These are phyloP conservation scores for Montipora cactus DNA, from an alignment of 64 coral and sea anemone species.

Conservation along the genomic window DNA sequence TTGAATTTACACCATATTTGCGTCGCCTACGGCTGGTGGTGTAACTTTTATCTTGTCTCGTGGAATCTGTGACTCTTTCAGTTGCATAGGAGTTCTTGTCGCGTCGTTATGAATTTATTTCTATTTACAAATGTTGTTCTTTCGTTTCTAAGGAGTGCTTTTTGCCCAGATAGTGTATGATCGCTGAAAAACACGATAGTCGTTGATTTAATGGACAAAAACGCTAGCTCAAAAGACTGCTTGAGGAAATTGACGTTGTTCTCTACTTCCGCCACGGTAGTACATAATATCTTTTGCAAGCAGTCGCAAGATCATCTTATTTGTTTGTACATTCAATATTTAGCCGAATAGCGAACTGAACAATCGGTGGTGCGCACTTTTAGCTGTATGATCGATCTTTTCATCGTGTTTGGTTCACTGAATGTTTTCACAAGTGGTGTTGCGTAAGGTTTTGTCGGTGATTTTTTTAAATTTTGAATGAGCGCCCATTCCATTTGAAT, in stretches of 20 bases:
- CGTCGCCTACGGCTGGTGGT: constrained; percentile 16
- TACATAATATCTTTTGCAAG: not conserved
- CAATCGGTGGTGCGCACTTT: not conserved
- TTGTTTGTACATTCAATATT: constrained; percentile 19
- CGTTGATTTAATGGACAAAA: not conserved
- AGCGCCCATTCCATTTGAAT: not conserved
- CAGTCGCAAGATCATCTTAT: not conserved
- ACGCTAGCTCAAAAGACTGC: not conserved
- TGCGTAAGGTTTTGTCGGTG: not conserved
- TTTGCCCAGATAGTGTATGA: not conserved
- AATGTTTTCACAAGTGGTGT: not conserved
- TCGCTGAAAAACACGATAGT: not conserved
- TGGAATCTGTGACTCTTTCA: constrained; percentile 38
- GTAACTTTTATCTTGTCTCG: constrained; percentile 14
- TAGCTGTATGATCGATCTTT: not conserved
- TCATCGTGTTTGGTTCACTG: not conserved
- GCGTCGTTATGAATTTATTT: constrained; percentile 21
- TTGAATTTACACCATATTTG: not conserved
- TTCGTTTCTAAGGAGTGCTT: constrained; percentile 32
- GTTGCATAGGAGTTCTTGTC: constrained; percentile 16
- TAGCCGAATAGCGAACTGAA: not conserved
- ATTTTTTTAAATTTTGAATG: constrained; percentile 15
- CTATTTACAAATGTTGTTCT: constrained; percentile 39
- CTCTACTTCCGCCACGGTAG: constrained; percentile 26
- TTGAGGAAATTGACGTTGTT: constrained; percentile 26